Evolutionary conservation across 2,797 vertebrate genomes (phyloP).

Genomic region (Acipenser transmontanus): DNA sequence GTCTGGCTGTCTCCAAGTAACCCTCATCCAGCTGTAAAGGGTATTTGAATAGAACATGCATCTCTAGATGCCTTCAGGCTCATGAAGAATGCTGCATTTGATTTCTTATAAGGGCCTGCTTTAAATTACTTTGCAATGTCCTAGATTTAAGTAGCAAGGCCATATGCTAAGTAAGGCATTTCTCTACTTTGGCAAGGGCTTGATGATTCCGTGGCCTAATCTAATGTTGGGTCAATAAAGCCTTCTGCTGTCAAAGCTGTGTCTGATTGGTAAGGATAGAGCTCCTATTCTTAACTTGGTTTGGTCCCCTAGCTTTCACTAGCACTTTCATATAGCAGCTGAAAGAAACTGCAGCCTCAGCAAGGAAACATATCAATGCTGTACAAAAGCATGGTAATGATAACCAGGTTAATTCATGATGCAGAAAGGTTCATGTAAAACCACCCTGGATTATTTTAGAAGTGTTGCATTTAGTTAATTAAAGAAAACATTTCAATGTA

Average conservation of each 20-base stretch:
- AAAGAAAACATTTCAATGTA: slow-evolving; percentile 4
- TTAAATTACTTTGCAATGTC: slow-evolving; percentile 2
- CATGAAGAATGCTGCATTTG: neutral
- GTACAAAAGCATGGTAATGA: neutral
- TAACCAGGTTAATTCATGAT: neutral
- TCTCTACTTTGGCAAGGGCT: neutral
- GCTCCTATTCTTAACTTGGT: neutral
- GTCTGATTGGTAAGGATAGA: slow-evolving; percentile 5
- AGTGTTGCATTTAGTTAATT: neutral
- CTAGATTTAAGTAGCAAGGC: neutral
- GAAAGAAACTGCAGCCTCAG: neutral
- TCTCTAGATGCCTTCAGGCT: neutral
- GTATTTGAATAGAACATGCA: too few species aligned
- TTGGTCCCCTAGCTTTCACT: neutral
- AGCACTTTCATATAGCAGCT: neutral
- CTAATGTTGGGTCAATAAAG: neutral
- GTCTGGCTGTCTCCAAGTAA: too few species aligned
- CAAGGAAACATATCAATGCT: neutral
- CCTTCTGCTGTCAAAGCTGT: neutral
- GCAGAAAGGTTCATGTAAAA: slow-evolving; percentile 5
- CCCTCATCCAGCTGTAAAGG: too few species aligned
- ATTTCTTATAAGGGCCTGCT: neutral
- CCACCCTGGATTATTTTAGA: neutral
- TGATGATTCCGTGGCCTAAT: neutral
- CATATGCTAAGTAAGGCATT: slow-evolving; percentile 1